These are phyloP conservation scores for Drosophila nigrodunni DNA, from an alignment of 1,140 invertebrate species.

Conservation along the genomic window DNA sequence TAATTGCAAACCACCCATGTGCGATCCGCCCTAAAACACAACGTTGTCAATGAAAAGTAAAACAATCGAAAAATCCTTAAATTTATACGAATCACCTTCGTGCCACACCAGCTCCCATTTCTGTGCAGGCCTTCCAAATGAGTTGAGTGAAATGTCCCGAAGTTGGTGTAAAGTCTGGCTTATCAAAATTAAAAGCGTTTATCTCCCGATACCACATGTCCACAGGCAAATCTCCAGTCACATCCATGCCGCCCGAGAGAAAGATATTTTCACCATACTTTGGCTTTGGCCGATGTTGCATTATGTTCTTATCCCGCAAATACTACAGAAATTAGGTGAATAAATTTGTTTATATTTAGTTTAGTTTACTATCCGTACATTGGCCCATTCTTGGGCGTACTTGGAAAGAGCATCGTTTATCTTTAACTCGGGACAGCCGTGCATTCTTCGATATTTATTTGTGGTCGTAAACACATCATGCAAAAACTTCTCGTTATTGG, in stretches of 20 bases:
- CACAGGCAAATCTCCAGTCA: slow-evolving; percentile 86
- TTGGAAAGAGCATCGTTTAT: slow-evolving; percentile 54
- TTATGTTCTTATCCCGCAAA: slow-evolving; percentile 63
- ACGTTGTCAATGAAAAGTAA: neutral
- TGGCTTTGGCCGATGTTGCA: slow-evolving; percentile 68
- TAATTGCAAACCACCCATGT: slow-evolving; percentile 90
- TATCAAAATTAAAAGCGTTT: slow-evolving; percentile 86
- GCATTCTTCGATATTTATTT: slow-evolving; percentile 62
- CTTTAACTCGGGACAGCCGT: slow-evolving; percentile 59
- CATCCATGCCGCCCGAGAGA: slow-evolving; percentile 77
- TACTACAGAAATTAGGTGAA: slow-evolving; percentile 34
- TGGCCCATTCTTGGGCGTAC: slow-evolving; percentile 69
- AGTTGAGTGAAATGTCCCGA: slow-evolving; percentile 89
- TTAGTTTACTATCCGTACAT: slow-evolving; percentile 40
- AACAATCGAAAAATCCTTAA: too few species aligned
- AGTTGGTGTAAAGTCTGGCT: slow-evolving; percentile 64
- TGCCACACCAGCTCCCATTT: slow-evolving; percentile 89
- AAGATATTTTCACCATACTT: slow-evolving; percentile 75
- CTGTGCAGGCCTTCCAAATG: slow-evolving; percentile 89
- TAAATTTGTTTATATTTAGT: neutral
- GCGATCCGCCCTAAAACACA: slow-evolving; percentile 58
- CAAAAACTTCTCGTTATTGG: slow-evolving; percentile 66
- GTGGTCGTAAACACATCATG: slow-evolving; percentile 54
- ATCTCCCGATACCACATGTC: slow-evolving; percentile 88
- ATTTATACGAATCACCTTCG: slow-evolving; percentile 42